A percentile compares a stretch with the other conserved stretches of the same genome.
These are phyloP conservation scores for Gymnogyps californianus DNA, from an alignment of 2,113 vertebrate genomes.

Conservation along the genomic window DNA sequence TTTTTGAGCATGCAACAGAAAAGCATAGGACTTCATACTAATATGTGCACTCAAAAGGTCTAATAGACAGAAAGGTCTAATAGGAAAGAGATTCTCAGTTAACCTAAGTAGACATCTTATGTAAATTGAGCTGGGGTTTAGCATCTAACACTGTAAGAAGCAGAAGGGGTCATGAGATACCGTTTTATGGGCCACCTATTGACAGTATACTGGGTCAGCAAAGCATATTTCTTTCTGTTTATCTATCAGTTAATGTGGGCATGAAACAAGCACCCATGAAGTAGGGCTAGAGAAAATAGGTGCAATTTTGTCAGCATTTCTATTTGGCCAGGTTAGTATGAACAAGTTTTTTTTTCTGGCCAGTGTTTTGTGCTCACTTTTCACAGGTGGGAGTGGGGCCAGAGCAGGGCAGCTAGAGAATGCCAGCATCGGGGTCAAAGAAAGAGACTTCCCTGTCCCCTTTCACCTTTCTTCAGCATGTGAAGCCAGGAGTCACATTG, in stretches of 20 bases:
- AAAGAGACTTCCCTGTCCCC: background rate
- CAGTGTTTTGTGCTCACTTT: background rate
- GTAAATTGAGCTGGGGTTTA: background rate
- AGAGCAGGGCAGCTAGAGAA: conserved; percentile 6
- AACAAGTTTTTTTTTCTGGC: background rate
- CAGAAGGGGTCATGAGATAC: background rate
- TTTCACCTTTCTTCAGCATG: background rate
- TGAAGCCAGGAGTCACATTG: background rate
- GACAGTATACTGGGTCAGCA: rapidly evolving
- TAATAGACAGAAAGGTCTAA: background rate
- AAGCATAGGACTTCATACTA: background rate
- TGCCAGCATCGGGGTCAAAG: background rate
- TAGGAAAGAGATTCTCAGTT: background rate
- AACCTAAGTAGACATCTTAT: background rate
- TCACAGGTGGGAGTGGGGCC: background rate
- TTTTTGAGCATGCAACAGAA: background rate
- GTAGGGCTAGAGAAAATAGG: background rate
- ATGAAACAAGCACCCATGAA: rapidly evolving
- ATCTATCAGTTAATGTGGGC: background rate
- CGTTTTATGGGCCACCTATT: background rate
- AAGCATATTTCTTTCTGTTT: background rate
- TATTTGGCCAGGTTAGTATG: background rate
- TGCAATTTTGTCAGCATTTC: background rate
- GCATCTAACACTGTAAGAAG: background rate
- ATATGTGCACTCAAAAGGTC: too few relatives aligned